Evolutionary conservation across 1,140 invertebrate genomes (phyloP).

Genomic region (Condylostylus longicornis): DNA sequence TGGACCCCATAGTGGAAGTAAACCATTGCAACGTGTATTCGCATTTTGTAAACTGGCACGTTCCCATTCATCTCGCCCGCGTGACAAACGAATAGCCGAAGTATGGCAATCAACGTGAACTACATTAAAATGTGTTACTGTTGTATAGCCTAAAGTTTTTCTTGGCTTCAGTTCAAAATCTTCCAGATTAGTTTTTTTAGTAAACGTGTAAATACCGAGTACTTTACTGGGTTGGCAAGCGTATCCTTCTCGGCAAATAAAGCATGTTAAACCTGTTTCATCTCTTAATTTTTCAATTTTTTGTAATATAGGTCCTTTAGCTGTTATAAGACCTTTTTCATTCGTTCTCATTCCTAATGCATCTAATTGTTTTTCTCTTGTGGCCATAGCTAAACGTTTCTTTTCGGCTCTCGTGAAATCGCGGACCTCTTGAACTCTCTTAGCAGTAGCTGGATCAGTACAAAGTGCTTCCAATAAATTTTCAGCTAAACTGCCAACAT

Average conservation of each 20-base stretch:
- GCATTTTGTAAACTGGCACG: conserved; percentile 94
- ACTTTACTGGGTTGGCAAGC: conserved; percentile 86
- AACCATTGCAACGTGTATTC: conserved; percentile 91
- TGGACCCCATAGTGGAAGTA: conserved; percentile 91
- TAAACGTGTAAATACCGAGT: conserved; percentile 92
- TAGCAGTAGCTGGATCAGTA: conserved; percentile 65
- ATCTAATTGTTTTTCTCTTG: conserved; percentile 87
- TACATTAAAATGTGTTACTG: conserved; percentile 95
- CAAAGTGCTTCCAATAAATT: conserved; percentile 83
- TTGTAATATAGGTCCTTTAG: conserved; percentile 75
- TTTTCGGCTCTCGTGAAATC: conserved; percentile 88
- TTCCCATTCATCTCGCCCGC: conserved; percentile 89
- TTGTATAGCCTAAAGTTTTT: conserved; percentile 75
- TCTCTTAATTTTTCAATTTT: conserved; percentile 91
- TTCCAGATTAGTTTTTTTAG: conserved; percentile 88
- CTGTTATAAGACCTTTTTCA: conserved; percentile 83
- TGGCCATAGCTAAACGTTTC: conserved; percentile 94
- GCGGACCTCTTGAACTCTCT: conserved; percentile 78
- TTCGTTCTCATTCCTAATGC: conserved; percentile 91
- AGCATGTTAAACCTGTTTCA: conserved; percentile 90
- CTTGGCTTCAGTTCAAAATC: conserved; percentile 77
- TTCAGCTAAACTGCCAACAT: conserved; percentile 91
- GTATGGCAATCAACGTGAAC: conserved; percentile 97
- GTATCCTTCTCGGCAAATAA: conserved; percentile 95
- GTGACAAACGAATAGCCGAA: conserved; percentile 67